Conservation (phyloP, 2,888 invertebrate genomes). For the Caenorhabditis virilis region DNA sequence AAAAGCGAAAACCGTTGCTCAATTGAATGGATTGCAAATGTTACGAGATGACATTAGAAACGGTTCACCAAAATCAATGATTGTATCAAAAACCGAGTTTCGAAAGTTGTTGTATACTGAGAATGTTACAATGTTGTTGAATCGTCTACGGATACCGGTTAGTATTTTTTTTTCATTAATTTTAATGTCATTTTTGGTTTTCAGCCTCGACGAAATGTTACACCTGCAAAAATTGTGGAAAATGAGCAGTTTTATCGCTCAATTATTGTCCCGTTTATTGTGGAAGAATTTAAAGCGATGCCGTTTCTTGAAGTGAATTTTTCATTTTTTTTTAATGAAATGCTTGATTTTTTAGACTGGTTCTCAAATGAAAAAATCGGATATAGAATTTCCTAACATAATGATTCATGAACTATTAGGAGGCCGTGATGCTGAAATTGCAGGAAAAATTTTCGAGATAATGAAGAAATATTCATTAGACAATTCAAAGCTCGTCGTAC, state of each 20-base stretch:
- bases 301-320: too few relatives aligned
- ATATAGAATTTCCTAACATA: too few relatives aligned
- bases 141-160: not conserved
- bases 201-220: not conserved
- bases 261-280: not conserved
- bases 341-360: too few relatives aligned
- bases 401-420: too few relatives aligned
- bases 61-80: constrained; percentile 19
- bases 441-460: too few relatives aligned
- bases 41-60: constrained; percentile 23
- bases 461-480: too few relatives aligned
- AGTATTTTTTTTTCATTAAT: not conserved
- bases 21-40: constrained; percentile 30
- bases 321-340: too few relatives aligned
- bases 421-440: too few relatives aligned
- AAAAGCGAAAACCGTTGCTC: constrained; percentile 12
- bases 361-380: too few relatives aligned
- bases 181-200: not conserved
- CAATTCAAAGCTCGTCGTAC: too few relatives aligned
- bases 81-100: constrained; percentile 17
- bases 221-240: not conserved
- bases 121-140: not conserved
- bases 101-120: constrained; percentile 15
- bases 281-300: not conserved
- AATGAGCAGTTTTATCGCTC: not conserved